These are phyloP conservation scores for Leptoteleia sp. DNA, from an alignment of 1,140 invertebrate species.

Conservation along the genomic window DNA sequence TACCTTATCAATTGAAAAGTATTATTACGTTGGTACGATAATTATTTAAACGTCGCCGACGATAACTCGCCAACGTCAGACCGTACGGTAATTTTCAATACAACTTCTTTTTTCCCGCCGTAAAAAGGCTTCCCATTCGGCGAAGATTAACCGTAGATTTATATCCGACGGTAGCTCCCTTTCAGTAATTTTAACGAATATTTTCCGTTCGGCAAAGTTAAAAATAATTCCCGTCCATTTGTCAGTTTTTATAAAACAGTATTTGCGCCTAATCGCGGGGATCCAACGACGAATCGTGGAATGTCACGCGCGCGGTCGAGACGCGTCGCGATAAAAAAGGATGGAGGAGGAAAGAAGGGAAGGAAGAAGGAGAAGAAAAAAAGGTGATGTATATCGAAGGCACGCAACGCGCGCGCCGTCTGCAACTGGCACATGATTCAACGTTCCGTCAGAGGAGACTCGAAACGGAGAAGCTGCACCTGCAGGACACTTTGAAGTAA, in stretches of 20 bases:
- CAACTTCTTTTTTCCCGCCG: too few species aligned
- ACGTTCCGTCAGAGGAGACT: slow-evolving; percentile 72
- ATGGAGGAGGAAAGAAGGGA: too few species aligned
- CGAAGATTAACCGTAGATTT: too few species aligned
- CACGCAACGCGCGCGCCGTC: slow-evolving; percentile 19
- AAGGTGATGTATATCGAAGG: slow-evolving; percentile 47
- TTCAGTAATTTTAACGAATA: background rate
- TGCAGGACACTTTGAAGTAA: slow-evolving; percentile 81
- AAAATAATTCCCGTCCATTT: slow-evolving; percentile 38
- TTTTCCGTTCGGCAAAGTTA: background rate
- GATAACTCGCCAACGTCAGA: too few species aligned
- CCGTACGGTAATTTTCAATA: too few species aligned
- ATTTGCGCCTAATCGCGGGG: slow-evolving; percentile 30
- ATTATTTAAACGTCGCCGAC: too few species aligned
- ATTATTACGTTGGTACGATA: too few species aligned
- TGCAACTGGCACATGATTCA: slow-evolving; percentile 74
- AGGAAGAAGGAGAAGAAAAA: slow-evolving; percentile 35
- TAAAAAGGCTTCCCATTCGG: too few species aligned
- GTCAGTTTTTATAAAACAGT: slow-evolving; percentile 45
- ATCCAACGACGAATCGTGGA: slow-evolving; percentile 40
- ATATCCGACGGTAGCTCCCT: too few species aligned
- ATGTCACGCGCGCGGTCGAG: slow-evolving; percentile 38
- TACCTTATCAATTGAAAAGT: too few species aligned
- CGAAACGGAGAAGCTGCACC: slow-evolving; percentile 77
- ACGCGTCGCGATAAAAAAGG: slow-evolving; percentile 50